Evolutionary conservation across 2,113 vertebrate genomes (phyloP).

Genomic region (Tyto alba): DNA sequence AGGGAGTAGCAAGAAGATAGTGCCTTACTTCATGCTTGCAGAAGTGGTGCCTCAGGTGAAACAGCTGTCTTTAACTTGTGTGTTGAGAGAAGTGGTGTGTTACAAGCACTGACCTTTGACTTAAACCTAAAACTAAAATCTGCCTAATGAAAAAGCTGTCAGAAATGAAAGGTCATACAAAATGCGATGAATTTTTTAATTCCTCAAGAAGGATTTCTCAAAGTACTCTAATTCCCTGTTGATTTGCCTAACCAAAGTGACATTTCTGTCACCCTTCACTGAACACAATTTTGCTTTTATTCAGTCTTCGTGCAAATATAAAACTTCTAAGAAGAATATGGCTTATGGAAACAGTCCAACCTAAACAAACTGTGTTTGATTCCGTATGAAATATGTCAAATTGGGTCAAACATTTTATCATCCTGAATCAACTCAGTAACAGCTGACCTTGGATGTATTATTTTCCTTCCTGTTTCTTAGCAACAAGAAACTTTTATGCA

Average conservation of each 20-base stretch:
- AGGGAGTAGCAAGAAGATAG: neutral
- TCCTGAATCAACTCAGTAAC: neutral
- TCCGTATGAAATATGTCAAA: neutral
- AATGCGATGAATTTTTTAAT: neutral
- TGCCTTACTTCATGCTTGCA: neutral
- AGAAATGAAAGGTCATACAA: conserved; percentile 13
- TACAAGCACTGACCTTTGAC: neutral
- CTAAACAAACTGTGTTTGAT: neutral
- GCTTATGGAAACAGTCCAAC: neutral
- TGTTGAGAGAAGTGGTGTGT: neutral
- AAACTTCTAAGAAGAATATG: neutral
- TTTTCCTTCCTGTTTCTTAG: conserved; percentile 55
- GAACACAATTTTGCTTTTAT: neutral
- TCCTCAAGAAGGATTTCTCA: neutral
- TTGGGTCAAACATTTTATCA: neutral
- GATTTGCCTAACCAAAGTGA: neutral
- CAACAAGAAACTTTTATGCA: conserved; percentile 43
- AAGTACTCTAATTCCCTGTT: neutral
- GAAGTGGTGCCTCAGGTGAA: neutral
- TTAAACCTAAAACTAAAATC: neutral
- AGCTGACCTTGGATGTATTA: conserved; percentile 14
- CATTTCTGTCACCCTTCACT: neutral
- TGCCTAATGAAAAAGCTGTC: neutral
- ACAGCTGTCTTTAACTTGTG: neutral
- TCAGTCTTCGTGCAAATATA: neutral